phyloP scores from a whole-genome alignment of 2,797 vertebrate genomes.

The Ctenochaetus hawaiiensis region DNA sequence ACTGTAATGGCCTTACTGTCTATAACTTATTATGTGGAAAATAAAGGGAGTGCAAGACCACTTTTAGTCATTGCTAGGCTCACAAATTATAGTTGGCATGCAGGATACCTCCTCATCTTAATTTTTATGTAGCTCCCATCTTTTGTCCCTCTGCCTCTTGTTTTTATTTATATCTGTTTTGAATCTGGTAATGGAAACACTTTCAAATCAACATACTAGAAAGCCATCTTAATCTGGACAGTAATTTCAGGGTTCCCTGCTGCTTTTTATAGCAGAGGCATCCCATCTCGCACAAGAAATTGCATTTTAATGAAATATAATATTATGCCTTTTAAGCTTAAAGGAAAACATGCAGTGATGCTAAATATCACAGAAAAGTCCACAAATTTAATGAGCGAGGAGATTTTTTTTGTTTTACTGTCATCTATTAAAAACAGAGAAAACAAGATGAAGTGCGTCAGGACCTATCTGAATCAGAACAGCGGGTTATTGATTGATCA shows the following conservation, averaged over 20 bases:
- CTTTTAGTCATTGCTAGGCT: conserved; percentile 3
- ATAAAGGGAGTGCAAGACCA: conserved; percentile 29
- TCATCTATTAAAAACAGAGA: not conserved
- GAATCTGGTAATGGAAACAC: not conserved
- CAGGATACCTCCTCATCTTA: not conserved
- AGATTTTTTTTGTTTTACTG: not conserved
- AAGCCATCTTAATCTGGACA: not conserved
- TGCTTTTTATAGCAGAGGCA: not conserved
- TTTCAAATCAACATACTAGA: not conserved
- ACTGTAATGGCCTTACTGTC: conserved; percentile 64
- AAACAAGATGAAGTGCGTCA: not conserved
- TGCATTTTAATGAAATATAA: not conserved
- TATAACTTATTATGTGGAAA: conserved; percentile 55
- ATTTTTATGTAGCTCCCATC: not conserved
- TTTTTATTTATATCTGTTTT: not conserved
- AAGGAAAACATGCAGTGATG: not conserved
- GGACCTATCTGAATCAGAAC: not conserved
- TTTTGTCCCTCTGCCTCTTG: not conserved
- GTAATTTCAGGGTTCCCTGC: conserved; percentile 4
- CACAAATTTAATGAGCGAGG: not conserved
- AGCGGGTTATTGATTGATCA: conserved; percentile 16
- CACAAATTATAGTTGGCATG: conserved; percentile 1
- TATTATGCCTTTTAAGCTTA: not conserved
- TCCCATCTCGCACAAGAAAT: not conserved
- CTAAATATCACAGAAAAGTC: not conserved